phyloP scores from a whole-genome alignment of 2,888 invertebrate genomes.

The Strigamia maritima region DNA sequence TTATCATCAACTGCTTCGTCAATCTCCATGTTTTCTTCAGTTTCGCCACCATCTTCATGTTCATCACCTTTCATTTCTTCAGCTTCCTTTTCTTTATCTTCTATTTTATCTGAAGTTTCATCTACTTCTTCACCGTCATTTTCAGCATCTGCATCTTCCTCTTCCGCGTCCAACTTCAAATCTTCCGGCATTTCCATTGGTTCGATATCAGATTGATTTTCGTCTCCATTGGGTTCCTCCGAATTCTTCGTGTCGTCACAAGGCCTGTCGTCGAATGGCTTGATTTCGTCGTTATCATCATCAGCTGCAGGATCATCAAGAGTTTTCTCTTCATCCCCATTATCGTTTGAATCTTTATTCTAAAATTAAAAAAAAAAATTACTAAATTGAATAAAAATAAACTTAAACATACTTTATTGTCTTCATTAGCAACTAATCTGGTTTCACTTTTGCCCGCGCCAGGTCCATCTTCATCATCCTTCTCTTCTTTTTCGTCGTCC shows the following conservation, averaged over 20 bases:
- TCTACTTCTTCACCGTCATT: conserved; percentile 55
- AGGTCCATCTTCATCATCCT: conserved; percentile 55
- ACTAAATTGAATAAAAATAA: not conserved
- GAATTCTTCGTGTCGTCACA: conserved; percentile 37
- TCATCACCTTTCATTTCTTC: conserved; percentile 48
- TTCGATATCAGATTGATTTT: conserved; percentile 67
- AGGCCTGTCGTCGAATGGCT: conserved; percentile 69
- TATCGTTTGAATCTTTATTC: conserved; percentile 46
- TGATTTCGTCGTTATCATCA: conserved; percentile 61
- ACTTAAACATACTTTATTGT: conserved; percentile 46
- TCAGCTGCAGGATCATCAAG: conserved; percentile 42
- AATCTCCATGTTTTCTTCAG: conserved; percentile 55
- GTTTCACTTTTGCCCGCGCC: conserved; percentile 48
- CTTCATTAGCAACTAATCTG: conserved; percentile 71
- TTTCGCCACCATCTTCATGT: conserved; percentile 56
- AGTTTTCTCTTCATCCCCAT: not conserved
- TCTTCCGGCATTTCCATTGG: conserved; percentile 67
- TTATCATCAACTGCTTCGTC: conserved; percentile 43
- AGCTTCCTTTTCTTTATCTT: conserved; percentile 45
- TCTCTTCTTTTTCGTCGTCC: conserved; percentile 58
- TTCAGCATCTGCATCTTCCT: conserved; percentile 44
- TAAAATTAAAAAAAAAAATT: not conserved
- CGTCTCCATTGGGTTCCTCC: conserved; percentile 45
- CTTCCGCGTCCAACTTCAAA: conserved; percentile 66
- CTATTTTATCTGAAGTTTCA: conserved; percentile 54